Conservation (phyloP, 1,140 invertebrate genomes). For the Dendroctonus valens region DNA sequence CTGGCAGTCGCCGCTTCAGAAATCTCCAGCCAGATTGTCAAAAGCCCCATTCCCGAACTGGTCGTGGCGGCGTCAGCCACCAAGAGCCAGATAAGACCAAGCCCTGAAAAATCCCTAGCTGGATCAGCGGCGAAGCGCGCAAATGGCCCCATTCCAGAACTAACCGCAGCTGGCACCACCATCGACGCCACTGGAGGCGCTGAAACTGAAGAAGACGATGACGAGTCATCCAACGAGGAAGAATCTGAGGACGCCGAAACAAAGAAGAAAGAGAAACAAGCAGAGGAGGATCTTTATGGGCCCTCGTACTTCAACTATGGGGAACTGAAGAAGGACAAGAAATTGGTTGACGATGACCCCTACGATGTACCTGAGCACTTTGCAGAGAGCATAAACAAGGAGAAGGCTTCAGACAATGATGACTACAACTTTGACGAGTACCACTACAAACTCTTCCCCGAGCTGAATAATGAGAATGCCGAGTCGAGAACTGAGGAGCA, state of each 20-base stretch:
- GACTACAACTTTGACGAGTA: conserved; percentile 47
- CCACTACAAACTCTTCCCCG: conserved; percentile 50
- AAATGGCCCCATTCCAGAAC: conserved; percentile 25
- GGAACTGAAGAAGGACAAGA: conserved; percentile 26
- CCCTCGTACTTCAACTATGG: conserved; percentile 15
- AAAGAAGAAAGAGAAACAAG: conserved; percentile 12
- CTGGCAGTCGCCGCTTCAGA: not conserved
- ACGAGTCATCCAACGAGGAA: conserved; percentile 18
- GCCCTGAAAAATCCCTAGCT: not conserved
- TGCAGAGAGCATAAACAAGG: conserved; percentile 22
- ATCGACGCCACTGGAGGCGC: conserved; percentile 20
- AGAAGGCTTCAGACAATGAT: conserved; percentile 20
- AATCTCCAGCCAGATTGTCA: conserved; percentile 29
- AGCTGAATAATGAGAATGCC: conserved; percentile 45
- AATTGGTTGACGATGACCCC: conserved; percentile 32
- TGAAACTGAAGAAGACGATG: conserved; percentile 23
- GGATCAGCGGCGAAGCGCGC: conserved; percentile 29
- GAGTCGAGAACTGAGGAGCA: conserved; percentile 47
- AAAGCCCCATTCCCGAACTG: conserved; percentile 15
- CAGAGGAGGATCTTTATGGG: conserved; percentile 3
- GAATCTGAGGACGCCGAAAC: conserved; percentile 16
- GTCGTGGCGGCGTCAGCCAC: conserved; percentile 10
- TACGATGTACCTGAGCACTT: conserved; percentile 32
- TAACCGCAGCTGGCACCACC: conserved; percentile 21
- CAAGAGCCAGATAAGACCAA: no score